These are phyloP conservation scores for Crotophaga sulcirostris DNA, from an alignment of 2,113 vertebrate species.

Conservation along the genomic window DNA sequence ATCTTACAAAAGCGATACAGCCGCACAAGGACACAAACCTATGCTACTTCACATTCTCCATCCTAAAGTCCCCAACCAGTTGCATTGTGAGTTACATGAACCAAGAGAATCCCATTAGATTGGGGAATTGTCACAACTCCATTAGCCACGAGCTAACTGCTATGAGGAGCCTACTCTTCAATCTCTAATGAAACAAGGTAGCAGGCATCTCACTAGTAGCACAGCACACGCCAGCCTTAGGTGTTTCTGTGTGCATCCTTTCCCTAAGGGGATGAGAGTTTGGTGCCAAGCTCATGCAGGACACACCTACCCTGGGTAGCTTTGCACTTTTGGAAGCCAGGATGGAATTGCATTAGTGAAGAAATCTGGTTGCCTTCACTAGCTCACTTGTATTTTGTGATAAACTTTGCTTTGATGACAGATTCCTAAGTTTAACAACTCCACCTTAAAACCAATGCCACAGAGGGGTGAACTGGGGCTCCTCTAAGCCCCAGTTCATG, in stretches of 20 bases:
- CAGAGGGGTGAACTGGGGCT: background rate
- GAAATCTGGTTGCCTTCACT: background rate
- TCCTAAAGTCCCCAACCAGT: background rate
- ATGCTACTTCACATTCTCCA: background rate
- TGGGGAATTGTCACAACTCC: background rate
- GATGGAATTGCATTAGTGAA: rapidly evolving
- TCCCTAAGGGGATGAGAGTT: background rate
- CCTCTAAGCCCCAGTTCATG: background rate
- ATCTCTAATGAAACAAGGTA: rapidly evolving
- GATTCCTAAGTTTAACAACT: background rate
- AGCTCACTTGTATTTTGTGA: rapidly evolving
- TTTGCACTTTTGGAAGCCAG: background rate
- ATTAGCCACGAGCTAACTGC: background rate
- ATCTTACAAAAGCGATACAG: rapidly evolving
- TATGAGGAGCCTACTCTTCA: background rate
- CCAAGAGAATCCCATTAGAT: background rate
- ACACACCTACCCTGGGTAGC: background rate
- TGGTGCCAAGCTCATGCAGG: background rate
- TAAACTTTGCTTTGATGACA: constrained; percentile 35
- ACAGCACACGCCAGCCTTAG: rapidly evolving
- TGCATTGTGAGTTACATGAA: rapidly evolving
- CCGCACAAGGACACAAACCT: background rate
- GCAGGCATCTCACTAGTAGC: rapidly evolving
- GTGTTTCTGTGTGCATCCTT: rapidly evolving
- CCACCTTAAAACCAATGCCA: background rate